These are phyloP conservation scores for Burhinus oedicnemus DNA, from an alignment of 2,113 vertebrate genomes.

Conservation along the genomic window DNA sequence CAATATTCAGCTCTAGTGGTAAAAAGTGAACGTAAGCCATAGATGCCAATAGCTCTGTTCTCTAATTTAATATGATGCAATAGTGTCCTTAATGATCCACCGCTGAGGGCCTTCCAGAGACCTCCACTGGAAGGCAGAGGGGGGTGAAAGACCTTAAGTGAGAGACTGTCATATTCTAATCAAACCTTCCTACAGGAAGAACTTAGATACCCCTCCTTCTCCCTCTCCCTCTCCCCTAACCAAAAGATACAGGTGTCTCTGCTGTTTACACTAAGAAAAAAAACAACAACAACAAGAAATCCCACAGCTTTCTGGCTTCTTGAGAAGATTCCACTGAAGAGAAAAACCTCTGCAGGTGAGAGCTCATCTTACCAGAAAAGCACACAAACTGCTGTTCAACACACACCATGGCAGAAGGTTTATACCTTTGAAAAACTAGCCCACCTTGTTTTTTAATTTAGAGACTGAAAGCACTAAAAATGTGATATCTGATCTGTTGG, in stretches of 20 bases:
- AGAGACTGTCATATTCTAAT: neutral
- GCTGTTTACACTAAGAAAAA: neutral
- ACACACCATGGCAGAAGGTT: accelerated
- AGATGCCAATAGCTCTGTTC: neutral
- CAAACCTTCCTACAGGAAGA: neutral
- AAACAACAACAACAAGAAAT: neutral
- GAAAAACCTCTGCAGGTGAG: neutral
- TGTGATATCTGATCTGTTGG: neutral
- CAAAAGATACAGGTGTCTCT: neutral
- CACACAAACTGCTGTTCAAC: neutral
- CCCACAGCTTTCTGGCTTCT: neutral
- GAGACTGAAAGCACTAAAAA: neutral
- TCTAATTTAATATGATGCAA: neutral
- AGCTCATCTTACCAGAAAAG: neutral
- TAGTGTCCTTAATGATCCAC: neutral
- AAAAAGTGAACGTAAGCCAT: neutral
- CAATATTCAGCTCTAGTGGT: neutral
- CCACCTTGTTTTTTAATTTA: neutral
- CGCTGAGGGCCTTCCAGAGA: neutral
- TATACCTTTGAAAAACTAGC: neutral
- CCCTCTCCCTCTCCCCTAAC: accelerated
- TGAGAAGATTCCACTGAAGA: neutral
- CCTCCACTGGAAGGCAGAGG: neutral
- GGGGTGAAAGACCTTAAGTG: neutral
- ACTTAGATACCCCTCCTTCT: neutral